Evolutionary conservation across 2,888 invertebrate genomes (phyloP).

Genomic region (Ariolimax columbianus): DNA sequence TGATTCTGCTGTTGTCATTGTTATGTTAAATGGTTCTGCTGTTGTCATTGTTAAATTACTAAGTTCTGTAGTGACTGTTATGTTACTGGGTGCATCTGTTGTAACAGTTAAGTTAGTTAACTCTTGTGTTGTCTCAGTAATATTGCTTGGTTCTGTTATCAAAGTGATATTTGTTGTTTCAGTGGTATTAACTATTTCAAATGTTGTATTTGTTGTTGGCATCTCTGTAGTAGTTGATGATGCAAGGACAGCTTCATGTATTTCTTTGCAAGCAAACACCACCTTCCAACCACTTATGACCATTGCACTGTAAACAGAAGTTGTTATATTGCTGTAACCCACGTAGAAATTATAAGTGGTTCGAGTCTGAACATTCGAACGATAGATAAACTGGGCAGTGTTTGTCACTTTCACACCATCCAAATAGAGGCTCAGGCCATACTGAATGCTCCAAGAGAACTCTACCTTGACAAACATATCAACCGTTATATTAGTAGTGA

Average conservation of each 20-base stretch:
- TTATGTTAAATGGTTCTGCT: too few relatives aligned
- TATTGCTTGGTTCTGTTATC: conserved; percentile 16
- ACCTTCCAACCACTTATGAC: conserved; percentile 58
- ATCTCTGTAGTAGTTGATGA: conserved; percentile 29
- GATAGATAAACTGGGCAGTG: conserved; percentile 55
- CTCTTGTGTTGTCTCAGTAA: neutral
- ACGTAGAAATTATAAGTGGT: conserved; percentile 47
- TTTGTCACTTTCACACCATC: conserved; percentile 56
- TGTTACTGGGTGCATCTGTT: conserved; percentile 24
- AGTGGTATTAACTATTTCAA: neutral
- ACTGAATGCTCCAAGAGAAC: conserved; percentile 62
- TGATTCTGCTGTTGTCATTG: too few relatives aligned
- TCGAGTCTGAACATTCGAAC: conserved; percentile 25
- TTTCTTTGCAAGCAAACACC: conserved; percentile 55
- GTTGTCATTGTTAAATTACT: too few relatives aligned
- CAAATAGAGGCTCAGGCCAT: conserved; percentile 58
- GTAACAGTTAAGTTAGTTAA: conserved; percentile 21
- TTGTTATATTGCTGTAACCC: conserved; percentile 52
- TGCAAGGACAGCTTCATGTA: conserved; percentile 51
- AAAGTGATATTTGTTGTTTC: conserved; percentile 7
- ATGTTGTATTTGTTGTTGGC: conserved; percentile 16
- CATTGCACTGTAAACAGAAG: conserved; percentile 52
- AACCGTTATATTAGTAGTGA: conserved; percentile 43
- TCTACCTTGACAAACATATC: conserved; percentile 57
- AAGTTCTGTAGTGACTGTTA: conserved; percentile 20